Percentiles rank a stretch among this genome's conserved stretches.
These are phyloP conservation scores for Girardinichthys multiradiatus DNA, from an alignment of 2,113 vertebrate genomes.

Conservation along the genomic window DNA sequence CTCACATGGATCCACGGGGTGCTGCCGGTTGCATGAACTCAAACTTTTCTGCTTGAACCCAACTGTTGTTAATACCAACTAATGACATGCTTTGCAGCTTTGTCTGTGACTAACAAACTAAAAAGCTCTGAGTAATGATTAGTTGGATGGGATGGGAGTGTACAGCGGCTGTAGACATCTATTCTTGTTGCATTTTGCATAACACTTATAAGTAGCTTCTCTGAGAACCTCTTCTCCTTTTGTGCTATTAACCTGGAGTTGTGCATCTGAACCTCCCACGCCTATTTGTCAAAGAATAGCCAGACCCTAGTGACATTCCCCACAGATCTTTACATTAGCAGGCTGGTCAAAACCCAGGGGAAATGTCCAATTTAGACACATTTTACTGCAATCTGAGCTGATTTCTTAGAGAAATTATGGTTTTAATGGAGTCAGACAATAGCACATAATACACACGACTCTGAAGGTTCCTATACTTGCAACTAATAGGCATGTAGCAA, in stretches of 20 bases:
- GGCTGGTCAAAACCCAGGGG: conserved; percentile 13
- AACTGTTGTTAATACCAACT: conserved; percentile 2
- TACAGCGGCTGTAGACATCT: neutral
- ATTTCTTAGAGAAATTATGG: neutral
- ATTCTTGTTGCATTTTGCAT: neutral
- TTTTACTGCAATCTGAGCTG: conserved; percentile 9
- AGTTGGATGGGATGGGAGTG: neutral
- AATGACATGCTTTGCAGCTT: conserved; percentile 25
- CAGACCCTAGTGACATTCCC: neutral
- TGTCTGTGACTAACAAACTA: conserved; percentile 8
- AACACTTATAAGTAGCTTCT: neutral
- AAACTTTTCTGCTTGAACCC: conserved; percentile 44
- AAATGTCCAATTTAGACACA: conserved; percentile 24
- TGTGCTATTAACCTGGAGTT: conserved; percentile 1
- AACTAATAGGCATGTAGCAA: neutral
- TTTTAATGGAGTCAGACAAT: neutral
- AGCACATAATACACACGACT: neutral
- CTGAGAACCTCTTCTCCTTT: neutral
- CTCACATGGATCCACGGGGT: conserved; percentile 26
- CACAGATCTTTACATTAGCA: conserved; percentile 14
- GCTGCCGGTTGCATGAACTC: conserved; percentile 25
- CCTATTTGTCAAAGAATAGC: neutral
- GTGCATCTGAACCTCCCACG: neutral
- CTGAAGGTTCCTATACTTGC: neutral
- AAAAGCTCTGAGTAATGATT: conserved; percentile 20